phyloP scores from a whole-genome alignment of 2,888 invertebrate species.

The Scrobipalpa atriplicella region DNA sequence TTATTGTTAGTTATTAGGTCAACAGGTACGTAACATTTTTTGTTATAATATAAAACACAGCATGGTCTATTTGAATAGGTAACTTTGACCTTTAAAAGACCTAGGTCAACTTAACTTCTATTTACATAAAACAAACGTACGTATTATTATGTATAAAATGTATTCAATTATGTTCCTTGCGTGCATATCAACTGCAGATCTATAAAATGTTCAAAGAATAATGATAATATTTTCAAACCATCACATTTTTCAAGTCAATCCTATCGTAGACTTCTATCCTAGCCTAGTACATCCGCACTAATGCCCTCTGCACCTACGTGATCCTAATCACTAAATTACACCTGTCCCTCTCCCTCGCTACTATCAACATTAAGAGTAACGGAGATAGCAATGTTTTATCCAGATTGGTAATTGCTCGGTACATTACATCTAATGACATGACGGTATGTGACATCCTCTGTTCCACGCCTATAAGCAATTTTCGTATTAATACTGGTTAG shows the following conservation, averaged over 20 bases:
- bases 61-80: neutral
- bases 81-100: too few relatives aligned
- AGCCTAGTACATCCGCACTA: neutral
- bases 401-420: conserved; percentile 32
- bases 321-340: conserved; percentile 20
- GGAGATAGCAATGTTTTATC: conserved; percentile 11
- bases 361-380: neutral
- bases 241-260: too few relatives aligned
- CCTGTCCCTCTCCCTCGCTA: neutral
- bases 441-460: conserved; percentile 51
- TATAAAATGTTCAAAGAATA: too few relatives aligned
- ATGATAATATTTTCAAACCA: too few relatives aligned
- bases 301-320: conserved; percentile 22
- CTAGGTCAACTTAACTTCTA: too few relatives aligned
- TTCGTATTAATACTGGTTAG: conserved; percentile 46
- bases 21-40: neutral
- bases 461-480: conserved; percentile 47
- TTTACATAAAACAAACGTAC: too few relatives aligned
- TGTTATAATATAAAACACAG: neutral
- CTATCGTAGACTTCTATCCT: neutral
- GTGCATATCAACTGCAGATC: too few relatives aligned
- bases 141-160: too few relatives aligned
- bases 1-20: neutral
- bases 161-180: too few relatives aligned
- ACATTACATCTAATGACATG: conserved; percentile 44